These are phyloP conservation scores for Hippocampus abdominalis DNA, from an alignment of 2,113 vertebrate genomes.

Conservation along the genomic window DNA sequence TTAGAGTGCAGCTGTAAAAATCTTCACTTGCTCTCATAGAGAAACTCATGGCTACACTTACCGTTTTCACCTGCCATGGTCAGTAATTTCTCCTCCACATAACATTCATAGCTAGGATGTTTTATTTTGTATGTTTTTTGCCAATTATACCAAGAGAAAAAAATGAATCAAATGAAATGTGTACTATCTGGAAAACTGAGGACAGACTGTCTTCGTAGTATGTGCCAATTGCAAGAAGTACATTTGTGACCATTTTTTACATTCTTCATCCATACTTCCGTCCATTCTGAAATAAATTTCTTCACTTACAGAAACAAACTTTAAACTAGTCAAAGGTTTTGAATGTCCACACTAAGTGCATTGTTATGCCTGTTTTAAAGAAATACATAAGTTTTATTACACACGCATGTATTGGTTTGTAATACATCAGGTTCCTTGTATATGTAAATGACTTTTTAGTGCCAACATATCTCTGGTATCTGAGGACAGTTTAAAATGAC, in stretches of 20 bases:
- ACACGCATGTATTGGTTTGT: conserved; percentile 70
- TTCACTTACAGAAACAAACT: conserved; percentile 63
- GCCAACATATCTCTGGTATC: conserved; percentile 69
- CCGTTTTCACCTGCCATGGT: conserved; percentile 50
- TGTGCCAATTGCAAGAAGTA: conserved; percentile 60
- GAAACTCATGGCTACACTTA: conserved; percentile 30
- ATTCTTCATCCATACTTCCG: conserved; percentile 39
- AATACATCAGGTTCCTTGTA: conserved; percentile 70
- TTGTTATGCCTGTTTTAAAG: conserved; percentile 74
- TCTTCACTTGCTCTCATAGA: conserved; percentile 41
- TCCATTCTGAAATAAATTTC: conserved; percentile 48
- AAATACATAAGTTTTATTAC: conserved; percentile 69
- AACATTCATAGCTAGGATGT: conserved; percentile 61
- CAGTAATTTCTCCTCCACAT: conserved; percentile 35
- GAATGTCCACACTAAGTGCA: conserved; percentile 78
- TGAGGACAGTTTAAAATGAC: conserved; percentile 63
- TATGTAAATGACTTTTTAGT: conserved; percentile 68
- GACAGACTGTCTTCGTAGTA: conserved; percentile 61
- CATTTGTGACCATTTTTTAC: conserved; percentile 39
- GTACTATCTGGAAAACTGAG: conserved; percentile 33
- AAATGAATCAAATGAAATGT: conserved; percentile 36
- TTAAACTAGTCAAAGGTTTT: conserved; percentile 67
- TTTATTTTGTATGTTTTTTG: conserved; percentile 59
- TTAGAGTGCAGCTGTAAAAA: conserved; percentile 55
- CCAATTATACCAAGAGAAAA: conserved; percentile 63